Evolutionary conservation across 2,797 vertebrate species (phyloP), one percentile per base, ranked within the genome.

Genomic region (Erpetoichthys calabaricus): DNA sequence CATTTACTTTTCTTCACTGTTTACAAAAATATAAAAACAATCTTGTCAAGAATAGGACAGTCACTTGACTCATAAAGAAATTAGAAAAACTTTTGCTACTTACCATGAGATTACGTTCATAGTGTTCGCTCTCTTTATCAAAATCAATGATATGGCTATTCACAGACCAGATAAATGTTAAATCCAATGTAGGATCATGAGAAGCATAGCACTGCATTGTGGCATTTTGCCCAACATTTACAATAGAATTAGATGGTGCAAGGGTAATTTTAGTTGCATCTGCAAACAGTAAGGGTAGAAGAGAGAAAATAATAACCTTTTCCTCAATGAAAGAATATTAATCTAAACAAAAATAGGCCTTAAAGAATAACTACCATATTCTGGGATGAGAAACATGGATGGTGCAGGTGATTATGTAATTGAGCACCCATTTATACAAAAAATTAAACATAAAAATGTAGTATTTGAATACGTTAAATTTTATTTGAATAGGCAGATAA

Each of bases 161-260:
- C 62, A 95, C 80, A 61, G 90, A 86, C 96, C 96, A 99, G 67
- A 94, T 83, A 69, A 96, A 98, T 7, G 92, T 91, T 72, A 99
- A 87, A 73, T 98, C 95, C 65, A 99, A 75, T 5, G 77, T 73
- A 3, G 78, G 62, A 71, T 99, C 96, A 51, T 91, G 88, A 57
- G 89, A 91, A 0, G 95, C 95, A 1, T 78, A 85, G 5, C 96
- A 99, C 55, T 94, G 90, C 91, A 99, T 91, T 54, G 73, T 75
- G 56, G 85, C 70, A 7, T 84, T 84, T 68, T 93, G 86, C 6
- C 94, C 92, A 58, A 87, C 89, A 3, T 84, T 93, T 61, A 98
- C 82, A 8, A 97, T 91, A 5, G 86, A 81, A 3, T 90, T 91
- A 59, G 89, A 68, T 0, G 94, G 96, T 5, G 90, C 85, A 77